Base-by-base conservation (phyloP, 2,113 vertebrate species). In the Halichoerus grypus region DNA sequence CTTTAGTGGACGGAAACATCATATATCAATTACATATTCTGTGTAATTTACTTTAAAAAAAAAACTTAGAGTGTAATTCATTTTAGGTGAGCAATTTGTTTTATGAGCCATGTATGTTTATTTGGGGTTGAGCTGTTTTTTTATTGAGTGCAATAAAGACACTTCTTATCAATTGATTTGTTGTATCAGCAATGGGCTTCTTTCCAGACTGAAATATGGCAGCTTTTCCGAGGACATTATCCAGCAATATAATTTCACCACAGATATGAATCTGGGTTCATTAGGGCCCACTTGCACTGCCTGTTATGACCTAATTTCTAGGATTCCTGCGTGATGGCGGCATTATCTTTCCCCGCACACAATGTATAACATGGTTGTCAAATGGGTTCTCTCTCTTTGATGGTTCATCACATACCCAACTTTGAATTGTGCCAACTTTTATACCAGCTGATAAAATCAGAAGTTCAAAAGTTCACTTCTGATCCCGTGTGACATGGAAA, bases 111-210 rank as follows among this genome's bases (percentile, higher is more conserved):
- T 97, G 96, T 90, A 97, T 98, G 98, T 98, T 98, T 98, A 98
- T 98, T 97, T 96, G 95, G 96, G 96, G 97, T 97, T 95, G 95
- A 0, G 46, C 83, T 97, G 22, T 87, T 97, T 97, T 98, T 98
- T 98, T 97, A 98, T 96, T 65, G 98, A 97, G 95, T 86, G 96
- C 97, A 95, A 19, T 36, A 97, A 84, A 19, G 86, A 97, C 90
- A 97, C 98, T 98, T 98, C 98, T 99, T 98, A 99, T 98, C 98
- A 98, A 98, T 96, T 98, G 97, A 99, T 98, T 98, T 99, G 98
- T 61, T 98, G 98, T 96, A 97, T 97, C 98, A 98, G 96, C 92
- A 98, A 91, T 0, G 19, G 98, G 97, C 88, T 69, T 19, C 96
- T 57, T 97, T 96, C 98, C 96, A 97, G 93, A 94, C 31, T 61